Conservation (phyloP, 2,888 invertebrate genomes). For the Melanophora roralis region DNA sequence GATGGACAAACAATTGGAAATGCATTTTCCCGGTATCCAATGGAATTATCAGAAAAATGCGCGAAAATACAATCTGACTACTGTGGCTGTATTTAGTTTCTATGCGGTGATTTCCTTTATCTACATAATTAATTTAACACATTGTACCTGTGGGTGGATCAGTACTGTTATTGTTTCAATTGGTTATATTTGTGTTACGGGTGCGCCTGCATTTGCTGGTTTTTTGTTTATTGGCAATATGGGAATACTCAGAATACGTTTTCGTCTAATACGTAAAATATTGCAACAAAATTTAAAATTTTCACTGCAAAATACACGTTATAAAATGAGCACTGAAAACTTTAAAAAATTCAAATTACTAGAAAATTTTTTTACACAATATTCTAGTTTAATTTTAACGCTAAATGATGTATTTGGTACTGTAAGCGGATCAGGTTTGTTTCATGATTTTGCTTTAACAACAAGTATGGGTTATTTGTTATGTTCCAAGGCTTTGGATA, state of each 20-base stretch:
- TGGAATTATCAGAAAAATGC: slow-evolving; percentile 71
- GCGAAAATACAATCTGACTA: slow-evolving; percentile 66
- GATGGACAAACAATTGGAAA: slow-evolving; percentile 66
- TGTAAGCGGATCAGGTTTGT: slow-evolving; percentile 63
- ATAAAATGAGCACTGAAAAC: not conserved
- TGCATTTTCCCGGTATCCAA: slow-evolving; percentile 65
- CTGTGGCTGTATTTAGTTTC: slow-evolving; percentile 42
- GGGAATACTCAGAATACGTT: slow-evolving; percentile 72
- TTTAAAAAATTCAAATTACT: slow-evolving; percentile 32
- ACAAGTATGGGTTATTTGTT: slow-evolving; percentile 70
- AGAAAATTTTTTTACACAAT: slow-evolving; percentile 60
- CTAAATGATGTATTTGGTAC: slow-evolving; percentile 68
- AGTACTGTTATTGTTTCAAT: slow-evolving; percentile 67
- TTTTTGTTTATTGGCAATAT: slow-evolving; percentile 69
- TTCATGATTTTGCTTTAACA: slow-evolving; percentile 72
- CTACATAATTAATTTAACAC: slow-evolving; percentile 66
- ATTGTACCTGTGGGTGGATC: slow-evolving; percentile 68
- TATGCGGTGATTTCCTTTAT: slow-evolving; percentile 63
- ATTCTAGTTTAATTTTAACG: slow-evolving; percentile 65
- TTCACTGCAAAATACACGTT: not conserved
- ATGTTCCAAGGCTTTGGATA: slow-evolving; percentile 68
- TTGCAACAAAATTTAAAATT: not conserved
- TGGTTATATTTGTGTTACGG: slow-evolving; percentile 67
- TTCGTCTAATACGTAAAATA: slow-evolving; percentile 67
- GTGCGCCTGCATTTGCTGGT: slow-evolving; percentile 64